Base-by-base conservation (phyloP, 2,888 invertebrate species). In the Agelastica alni region DNA sequence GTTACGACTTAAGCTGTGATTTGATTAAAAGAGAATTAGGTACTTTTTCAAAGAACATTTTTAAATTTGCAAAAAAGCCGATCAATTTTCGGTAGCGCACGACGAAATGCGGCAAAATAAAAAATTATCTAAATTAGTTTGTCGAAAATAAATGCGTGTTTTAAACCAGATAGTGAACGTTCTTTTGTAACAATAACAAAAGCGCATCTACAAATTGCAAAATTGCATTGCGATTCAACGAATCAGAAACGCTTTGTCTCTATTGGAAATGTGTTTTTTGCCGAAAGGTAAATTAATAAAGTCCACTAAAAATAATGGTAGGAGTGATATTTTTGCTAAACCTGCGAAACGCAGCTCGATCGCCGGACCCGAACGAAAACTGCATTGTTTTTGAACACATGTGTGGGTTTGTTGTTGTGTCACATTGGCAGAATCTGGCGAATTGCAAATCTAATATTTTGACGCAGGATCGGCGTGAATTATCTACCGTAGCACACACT, bases 221-320 rank as follows among this genome's bases (percentile, higher is more conserved):
- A 77, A 77, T 77, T 77, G 76, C 76, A 76, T 76, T 76, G 75
- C 75, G 75, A 76, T 73, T 73, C 76, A 77, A 67, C 76, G 76
- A 76, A 76, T 77, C 76, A 77, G 76, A 77, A 77, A 76, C 66
- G 68, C 72, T 74, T 77, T 77, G 77, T 77, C 60, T 56, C 61
- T 60, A 65, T 69, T 68, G 58, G 66, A 66, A 39, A 39, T 65
- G 31, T 65, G 68, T 70, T 68, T 71, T 71, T 73, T 71, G 53
- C 49, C 47, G 48, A 36, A 47, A 62, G 58, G 59, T 65, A 69
- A 72, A 73, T 72, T 71, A 72, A 73, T 72, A 71, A 69, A 71
- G 63, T 70, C 62, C 56, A n/a, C n/a, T 62, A 70, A 70, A 71
- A 70, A 70, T 66, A 63, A 66, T 60, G 51, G 61, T 12, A 39